Evolutionary conservation across 1,140 invertebrate genomes (phyloP), one percentile per base, ranked within the genome.

Genomic region (Drosophila pallidifrons): DNA sequence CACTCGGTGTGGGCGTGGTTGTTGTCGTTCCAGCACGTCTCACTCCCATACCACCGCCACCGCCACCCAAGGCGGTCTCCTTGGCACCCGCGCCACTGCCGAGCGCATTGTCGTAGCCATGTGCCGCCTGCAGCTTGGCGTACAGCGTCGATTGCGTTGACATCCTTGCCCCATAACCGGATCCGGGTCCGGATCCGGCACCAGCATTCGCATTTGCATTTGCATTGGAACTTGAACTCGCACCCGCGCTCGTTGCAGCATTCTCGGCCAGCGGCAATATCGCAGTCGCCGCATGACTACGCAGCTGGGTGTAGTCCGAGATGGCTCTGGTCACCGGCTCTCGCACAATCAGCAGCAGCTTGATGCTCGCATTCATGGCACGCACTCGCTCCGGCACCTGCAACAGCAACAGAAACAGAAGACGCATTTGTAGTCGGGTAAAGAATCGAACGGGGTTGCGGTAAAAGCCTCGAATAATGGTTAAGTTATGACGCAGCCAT

Each of bases 281-380:
- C 20, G 95, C 94, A 3, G 95, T 95, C 8, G 96, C 95, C 4
- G 96, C 95, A 83, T 96, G 95, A 68, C 95, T 96, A 45, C 96
- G 94, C 66, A 97, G 92, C 88, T 99, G 98, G 0, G 98, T 97
- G 93, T 99, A 99, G 93, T 99, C 98, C 2, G 98, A 99, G 83
- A 99, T 98, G 54, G 98, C 98, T 65, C 99, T 93, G 20, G 96
- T 97, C 49, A 99, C 98, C 0, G 99, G 99, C 92, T 99, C 98
- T 0, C 98, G 94, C 0, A 99, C 98, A 75, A 99, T 99, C 60
- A 99, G 94, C 46, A 99, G 94, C 30, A 99, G 93, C 89, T 98
- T 98, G 41, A 98, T 96, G 87, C 96, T 96, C 2, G 96, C 95
- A 92, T 99, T 99, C 98, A 99, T 99, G 16, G 97, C 96, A 75